Base-by-base conservation (phyloP, 2,797 vertebrate species). In the Odontamblyopus lacepedii region DNA sequence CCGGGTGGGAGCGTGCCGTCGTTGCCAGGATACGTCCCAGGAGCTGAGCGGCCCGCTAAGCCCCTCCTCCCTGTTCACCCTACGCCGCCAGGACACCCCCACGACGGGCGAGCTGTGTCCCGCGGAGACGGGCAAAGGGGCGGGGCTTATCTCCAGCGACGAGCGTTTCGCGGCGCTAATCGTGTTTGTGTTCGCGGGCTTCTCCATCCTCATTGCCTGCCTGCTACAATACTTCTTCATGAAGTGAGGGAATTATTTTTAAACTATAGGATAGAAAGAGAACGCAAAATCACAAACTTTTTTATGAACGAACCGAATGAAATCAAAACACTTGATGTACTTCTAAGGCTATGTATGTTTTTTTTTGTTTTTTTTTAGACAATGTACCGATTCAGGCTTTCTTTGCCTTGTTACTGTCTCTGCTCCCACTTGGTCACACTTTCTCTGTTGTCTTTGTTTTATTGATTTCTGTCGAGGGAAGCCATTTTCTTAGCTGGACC, bases 171-270 rank as follows among this genome's bases (percentile, higher is more conserved):
- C 98, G 0, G 94, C 96, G 65, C 94, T 99, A 79, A 96, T 99
- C 30, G 96, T 99, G 76, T 93, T 95, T 29, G 95, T 95, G 85
- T 97, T 98, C 72, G 97, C 96, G 4, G 95, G 92, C 81, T 86
- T 98, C 82, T 99, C 97, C 56, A 94, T 98, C 87, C 85, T 99
- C 80, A 97, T 99, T 66, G 98, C 98, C 91, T 99, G 95, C 93
- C 94, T 99, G 92, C 92, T 99, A 84, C 98, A 99, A 75, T 97
- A 98, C 94, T 96, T 99, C 95, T 95, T 99, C 76, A 98, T 99
- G 96, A 98, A 98, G 95, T 99, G 92, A 94, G 89, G 95, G 95
- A 93, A 85, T 83, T 81, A 16, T 60, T 81, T 67, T 63, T 35
- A 63, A 79, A 83, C 81, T 82, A 82, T 83, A 89, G 90, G 91